phyloP scores from a whole-genome alignment of 2,797 vertebrate genomes.

The Percopsis omiscomaycus region DNA sequence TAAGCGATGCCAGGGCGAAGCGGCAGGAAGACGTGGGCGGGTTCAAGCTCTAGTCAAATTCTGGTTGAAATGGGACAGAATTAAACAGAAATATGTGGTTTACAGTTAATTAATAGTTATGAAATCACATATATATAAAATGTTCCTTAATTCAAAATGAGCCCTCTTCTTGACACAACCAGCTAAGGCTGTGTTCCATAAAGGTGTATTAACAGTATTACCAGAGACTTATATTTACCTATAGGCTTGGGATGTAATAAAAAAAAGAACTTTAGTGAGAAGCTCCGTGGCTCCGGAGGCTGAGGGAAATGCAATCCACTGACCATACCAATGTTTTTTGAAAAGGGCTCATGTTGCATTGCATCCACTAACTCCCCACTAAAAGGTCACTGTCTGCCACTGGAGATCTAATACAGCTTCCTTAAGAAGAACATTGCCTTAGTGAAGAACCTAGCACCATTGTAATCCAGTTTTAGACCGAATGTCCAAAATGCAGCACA shows the following conservation, averaged over 20 bases:
- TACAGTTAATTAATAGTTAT: constrained; percentile 62
- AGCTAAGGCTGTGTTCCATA: constrained; percentile 23
- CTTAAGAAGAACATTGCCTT: constrained; percentile 46
- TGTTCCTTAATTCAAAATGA: constrained; percentile 45
- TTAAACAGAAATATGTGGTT: constrained; percentile 35
- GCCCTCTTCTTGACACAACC: constrained; percentile 34
- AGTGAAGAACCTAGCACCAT: constrained; percentile 12
- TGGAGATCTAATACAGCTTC: constrained; percentile 52
- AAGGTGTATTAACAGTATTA: constrained; percentile 54
- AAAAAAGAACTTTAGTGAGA: constrained; percentile 22
- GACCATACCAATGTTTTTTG: constrained; percentile 20
- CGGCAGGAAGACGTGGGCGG: constrained; percentile 26
- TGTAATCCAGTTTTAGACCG: not conserved
- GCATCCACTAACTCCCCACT: constrained; percentile 32
- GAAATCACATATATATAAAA: constrained; percentile 52
- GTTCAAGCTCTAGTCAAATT: constrained; percentile 42
- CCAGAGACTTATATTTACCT: constrained; percentile 26
- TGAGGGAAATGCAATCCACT: constrained; percentile 25
- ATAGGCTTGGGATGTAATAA: constrained; percentile 16
- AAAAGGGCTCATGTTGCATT: constrained; percentile 47
- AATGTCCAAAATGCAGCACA: not conserved
- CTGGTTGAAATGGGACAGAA: constrained; percentile 51
- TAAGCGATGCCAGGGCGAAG: constrained; percentile 40
- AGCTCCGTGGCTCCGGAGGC: constrained; percentile 23
- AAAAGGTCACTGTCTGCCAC: constrained; percentile 33